Percentiles rank a stretch among this genome's conserved stretches.
phyloP scores from a whole-genome alignment of 2,888 invertebrate species.

The Calameuta pallipes region DNA sequence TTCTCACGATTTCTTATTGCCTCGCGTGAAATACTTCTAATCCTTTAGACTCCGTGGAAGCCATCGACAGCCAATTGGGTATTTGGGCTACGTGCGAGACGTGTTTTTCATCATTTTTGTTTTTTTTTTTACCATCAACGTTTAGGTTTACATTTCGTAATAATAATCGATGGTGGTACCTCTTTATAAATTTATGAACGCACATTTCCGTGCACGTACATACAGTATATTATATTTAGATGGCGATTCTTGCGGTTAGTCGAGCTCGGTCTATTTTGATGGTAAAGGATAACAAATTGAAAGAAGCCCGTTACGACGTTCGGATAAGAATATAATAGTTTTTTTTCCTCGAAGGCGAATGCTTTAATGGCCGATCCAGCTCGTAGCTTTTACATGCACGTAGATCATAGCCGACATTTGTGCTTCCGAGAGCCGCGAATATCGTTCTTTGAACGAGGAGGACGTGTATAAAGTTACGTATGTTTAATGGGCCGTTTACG shows the following conservation, averaged over 20 bases:
- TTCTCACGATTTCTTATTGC: background rate
- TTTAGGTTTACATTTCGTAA: background rate
- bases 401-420: background rate
- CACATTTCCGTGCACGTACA: background rate
- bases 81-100: background rate
- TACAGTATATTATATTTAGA: background rate
- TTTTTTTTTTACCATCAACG: background rate
- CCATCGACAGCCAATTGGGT: background rate
- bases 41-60: background rate
- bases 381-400: background rate
- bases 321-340: background rate
- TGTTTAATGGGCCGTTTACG: background rate
- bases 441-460: background rate
- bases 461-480: background rate
- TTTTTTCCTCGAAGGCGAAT: background rate
- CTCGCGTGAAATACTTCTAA: background rate
- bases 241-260: background rate
- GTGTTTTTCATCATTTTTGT: background rate
- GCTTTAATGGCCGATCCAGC: slow-evolving; percentile 3
- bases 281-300: background rate
- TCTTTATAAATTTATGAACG: background rate
- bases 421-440: background rate
- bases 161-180: background rate
- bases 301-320: background rate
- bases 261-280: background rate